Evolutionary conservation across 1,140 invertebrate genomes (phyloP).

Genomic region (Scaptomyza pallida): DNA sequence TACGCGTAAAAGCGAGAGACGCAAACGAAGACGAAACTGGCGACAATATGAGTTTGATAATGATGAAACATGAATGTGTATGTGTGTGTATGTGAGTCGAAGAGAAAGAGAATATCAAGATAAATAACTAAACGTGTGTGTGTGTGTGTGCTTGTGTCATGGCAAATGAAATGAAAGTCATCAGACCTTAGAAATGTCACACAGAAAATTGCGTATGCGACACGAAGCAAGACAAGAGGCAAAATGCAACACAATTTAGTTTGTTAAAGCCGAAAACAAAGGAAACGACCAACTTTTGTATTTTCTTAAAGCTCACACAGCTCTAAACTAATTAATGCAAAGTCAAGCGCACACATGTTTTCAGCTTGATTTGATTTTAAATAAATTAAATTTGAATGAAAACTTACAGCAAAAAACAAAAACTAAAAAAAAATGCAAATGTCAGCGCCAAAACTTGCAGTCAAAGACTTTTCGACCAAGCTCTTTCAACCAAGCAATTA

Average conservation of each 20-base stretch:
- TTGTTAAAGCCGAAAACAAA: not conserved
- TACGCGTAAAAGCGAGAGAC: conserved; percentile 47
- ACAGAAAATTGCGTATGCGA: conserved; percentile 72
- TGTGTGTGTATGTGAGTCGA: not conserved
- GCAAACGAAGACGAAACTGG: conserved; percentile 43
- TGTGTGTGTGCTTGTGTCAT: conserved; percentile 24
- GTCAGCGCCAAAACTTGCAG: conserved; percentile 61
- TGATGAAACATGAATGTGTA: conserved; percentile 70
- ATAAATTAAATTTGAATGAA: conserved; percentile 54
- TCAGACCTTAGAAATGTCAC: conserved; percentile 65
- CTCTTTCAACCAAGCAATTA: conserved; percentile 71
- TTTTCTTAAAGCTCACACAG: not conserved
- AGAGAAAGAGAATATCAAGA: conserved; percentile 63
- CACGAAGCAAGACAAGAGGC: conserved; percentile 49
- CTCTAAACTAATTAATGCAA: not conserved
- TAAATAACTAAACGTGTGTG: conserved; percentile 63
- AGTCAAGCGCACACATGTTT: conserved; percentile 24
- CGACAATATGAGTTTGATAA: conserved; percentile 81
- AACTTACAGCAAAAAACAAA: not conserved
- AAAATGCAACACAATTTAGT: conserved; percentile 66
- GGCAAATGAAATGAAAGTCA: conserved; percentile 77
- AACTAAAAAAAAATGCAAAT: conserved; percentile 53
- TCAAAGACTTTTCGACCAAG: conserved; percentile 12
- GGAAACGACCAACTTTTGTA: conserved; percentile 4
- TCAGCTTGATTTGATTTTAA: conserved; percentile 69